Percentiles rank a stretch among this genome's conserved stretches.
Conservation (phyloP, 2,797 vertebrate species). For the Sebastes dallii region DNA sequence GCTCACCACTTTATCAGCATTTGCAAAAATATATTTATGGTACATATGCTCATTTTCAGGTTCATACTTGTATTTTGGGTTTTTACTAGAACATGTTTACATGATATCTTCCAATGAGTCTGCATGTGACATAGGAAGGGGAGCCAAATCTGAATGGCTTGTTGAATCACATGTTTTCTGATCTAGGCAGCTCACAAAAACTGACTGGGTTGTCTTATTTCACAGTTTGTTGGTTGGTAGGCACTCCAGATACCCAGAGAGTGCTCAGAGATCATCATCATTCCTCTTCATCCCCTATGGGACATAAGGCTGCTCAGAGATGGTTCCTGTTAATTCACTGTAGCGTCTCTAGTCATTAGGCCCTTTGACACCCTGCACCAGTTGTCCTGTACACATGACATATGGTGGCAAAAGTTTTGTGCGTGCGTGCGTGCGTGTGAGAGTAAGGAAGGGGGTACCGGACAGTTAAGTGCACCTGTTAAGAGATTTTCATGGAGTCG, state of each 20-base stretch:
- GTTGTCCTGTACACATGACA: constrained; percentile 34
- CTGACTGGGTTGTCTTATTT: not conserved
- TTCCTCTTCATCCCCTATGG: too few relatives aligned
- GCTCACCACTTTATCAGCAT: not conserved
- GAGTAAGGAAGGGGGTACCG: not conserved
- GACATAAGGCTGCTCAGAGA: not conserved
- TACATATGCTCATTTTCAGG: not conserved
- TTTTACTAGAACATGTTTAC: too few relatives aligned
- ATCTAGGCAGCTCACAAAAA: not conserved
- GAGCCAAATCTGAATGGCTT: too few relatives aligned
- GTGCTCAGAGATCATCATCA: not conserved
- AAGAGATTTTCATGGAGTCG: not conserved
- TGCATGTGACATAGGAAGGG: too few relatives aligned
- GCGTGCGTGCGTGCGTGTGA: not conserved
- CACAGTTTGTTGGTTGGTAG: not conserved
- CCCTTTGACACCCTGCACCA: constrained; percentile 15
- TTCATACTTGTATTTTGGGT: not conserved
- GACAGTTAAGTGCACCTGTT: constrained; percentile 34
- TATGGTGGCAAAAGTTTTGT: not conserved
- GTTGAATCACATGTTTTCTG: too few relatives aligned
- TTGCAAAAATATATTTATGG: not conserved
- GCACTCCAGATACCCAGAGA: not conserved
- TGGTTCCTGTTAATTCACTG: not conserved
- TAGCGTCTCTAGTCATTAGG: not conserved
- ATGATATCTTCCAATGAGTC: not conserved